A percentile compares a stretch with the other conserved stretches of the same genome.
Evolutionary conservation across 2,113 vertebrate species (phyloP).

Genomic region (Bos indicus): DNA sequence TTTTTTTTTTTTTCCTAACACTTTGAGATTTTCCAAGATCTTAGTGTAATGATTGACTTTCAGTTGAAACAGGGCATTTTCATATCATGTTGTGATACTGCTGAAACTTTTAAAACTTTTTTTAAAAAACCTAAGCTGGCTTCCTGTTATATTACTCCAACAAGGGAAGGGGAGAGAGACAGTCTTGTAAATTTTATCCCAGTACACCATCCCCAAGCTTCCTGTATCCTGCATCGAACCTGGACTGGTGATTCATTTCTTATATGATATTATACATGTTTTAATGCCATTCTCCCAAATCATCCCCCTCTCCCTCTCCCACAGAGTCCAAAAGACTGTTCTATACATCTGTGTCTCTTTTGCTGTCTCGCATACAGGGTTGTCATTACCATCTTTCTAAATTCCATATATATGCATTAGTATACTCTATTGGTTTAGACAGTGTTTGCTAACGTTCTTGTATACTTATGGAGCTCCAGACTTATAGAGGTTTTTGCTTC

Average conservation of each 20-base stretch:
- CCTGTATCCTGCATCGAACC: too few relatives aligned
- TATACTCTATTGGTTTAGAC: neutral
- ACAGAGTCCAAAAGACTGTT: too few relatives aligned
- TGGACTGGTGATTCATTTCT: too few relatives aligned
- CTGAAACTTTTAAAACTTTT: neutral
- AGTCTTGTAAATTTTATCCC: neutral
- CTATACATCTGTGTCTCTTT: too few relatives aligned
- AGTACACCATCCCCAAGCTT: too few relatives aligned
- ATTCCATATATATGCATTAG: too few relatives aligned
- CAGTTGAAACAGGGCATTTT: neutral
- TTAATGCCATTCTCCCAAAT: too few relatives aligned
- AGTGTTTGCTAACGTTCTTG: neutral
- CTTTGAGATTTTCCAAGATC: neutral
- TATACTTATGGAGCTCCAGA: neutral
- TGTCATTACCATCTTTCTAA: too few relatives aligned
- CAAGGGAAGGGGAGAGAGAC: neutral
- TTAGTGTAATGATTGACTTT: neutral
- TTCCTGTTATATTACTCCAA: neutral
- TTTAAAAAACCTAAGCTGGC: neutral
- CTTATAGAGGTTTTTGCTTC: neutral
- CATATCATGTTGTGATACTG: neutral
- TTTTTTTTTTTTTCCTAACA: neutral
- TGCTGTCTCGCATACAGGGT: too few relatives aligned
- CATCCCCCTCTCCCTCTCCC: too few relatives aligned
- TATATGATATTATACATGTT: too few relatives aligned